phyloP scores from a whole-genome alignment of 2,797 vertebrate genomes.

The Sciurus carolinensis region DNA sequence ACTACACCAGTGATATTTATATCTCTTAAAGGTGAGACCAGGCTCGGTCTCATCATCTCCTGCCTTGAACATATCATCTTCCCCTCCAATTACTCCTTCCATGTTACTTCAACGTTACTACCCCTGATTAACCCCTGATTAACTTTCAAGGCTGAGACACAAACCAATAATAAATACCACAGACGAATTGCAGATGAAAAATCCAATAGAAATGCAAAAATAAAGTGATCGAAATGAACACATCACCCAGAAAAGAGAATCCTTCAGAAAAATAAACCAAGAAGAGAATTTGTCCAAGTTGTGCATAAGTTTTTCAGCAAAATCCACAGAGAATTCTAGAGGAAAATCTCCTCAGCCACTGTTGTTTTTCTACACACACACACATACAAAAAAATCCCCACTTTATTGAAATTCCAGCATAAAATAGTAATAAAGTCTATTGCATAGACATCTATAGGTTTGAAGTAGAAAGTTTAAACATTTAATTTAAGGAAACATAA shows the following conservation, averaged over 20 bases:
- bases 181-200: constrained; percentile 27
- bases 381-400: background rate
- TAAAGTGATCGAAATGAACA: background rate
- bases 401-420: background rate
- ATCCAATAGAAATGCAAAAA: background rate
- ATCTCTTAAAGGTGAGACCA: background rate
- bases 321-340: background rate
- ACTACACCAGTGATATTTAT: background rate
- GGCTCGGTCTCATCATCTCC: background rate
- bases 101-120: too few species aligned
- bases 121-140: background rate
- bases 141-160: background rate
- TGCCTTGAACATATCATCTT: background rate
- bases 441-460: background rate
- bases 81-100: background rate
- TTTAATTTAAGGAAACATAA: constrained; percentile 7
- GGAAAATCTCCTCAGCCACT: background rate
- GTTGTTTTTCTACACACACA: background rate
- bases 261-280: background rate
- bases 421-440: background rate
- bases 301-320: background rate
- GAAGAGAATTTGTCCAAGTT: background rate
- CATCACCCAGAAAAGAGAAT: background rate
- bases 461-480: background rate
- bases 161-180: background rate